Percentiles rank a stretch among this genome's conserved stretches.
These are phyloP conservation scores for Drosophila fulvimacula DNA, from an alignment of 2,888 invertebrate genomes.

Conservation along the genomic window DNA sequence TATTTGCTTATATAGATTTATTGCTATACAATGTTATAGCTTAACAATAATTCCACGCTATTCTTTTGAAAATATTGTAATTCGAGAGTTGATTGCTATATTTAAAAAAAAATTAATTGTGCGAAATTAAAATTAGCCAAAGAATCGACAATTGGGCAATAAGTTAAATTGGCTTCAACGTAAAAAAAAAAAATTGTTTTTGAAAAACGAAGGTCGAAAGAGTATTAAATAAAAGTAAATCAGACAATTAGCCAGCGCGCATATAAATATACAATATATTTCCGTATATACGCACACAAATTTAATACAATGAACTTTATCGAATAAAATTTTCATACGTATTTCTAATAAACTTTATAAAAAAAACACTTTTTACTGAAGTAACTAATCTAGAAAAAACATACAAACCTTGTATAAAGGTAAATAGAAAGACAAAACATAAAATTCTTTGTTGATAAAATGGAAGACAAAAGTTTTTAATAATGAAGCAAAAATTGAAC, in stretches of 20 bases:
- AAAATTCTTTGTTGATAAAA: no score
- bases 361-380: background rate
- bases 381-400: no score
- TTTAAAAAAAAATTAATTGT: constrained; percentile 37
- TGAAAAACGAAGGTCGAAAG: constrained; percentile 12
- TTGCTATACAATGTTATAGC: no score
- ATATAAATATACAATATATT: constrained; percentile 24
- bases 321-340: constrained; percentile 81
- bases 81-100: constrained; percentile 35
- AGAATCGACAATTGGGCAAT: constrained; percentile 65
- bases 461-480: no score
- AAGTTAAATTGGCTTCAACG: constrained; percentile 67
- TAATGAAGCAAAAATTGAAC: background rate
- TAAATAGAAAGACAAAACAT: no score
- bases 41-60: constrained; percentile 42
- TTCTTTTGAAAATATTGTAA: constrained; percentile 36
- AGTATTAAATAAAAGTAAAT: constrained; percentile 33
- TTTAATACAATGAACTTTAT: constrained; percentile 78
- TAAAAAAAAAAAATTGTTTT: constrained; percentile 23
- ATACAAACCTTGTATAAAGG: no score
- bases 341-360: constrained; percentile 71
- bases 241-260: constrained; percentile 38
- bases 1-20: constrained; percentile 53
- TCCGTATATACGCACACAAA: constrained; percentile 42
- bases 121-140: constrained; percentile 72